Percentiles rank a stretch among this genome's conserved stretches.
Conservation (phyloP, 2,113 vertebrate species). For the Cnemophilus loriae region DNA sequence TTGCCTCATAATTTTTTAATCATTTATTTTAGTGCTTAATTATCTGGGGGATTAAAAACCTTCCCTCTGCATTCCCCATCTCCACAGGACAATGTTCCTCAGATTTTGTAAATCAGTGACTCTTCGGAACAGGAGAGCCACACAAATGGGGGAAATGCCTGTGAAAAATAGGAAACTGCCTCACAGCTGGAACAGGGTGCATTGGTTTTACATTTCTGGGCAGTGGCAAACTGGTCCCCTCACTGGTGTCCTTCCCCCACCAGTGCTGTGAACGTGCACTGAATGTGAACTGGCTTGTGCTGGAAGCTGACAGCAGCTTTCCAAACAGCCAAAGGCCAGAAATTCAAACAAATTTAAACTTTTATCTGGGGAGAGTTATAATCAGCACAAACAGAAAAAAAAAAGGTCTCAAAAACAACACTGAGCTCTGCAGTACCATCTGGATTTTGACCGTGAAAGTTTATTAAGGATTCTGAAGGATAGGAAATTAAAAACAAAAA, state of each 20-base stretch:
- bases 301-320: constrained; percentile 11
- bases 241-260: background rate
- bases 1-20: background rate
- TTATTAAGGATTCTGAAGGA: constrained; percentile 13
- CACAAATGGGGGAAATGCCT: too few species aligned
- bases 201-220: background rate
- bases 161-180: background rate
- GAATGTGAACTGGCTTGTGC: background rate
- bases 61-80: background rate
- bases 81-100: background rate
- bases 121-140: background rate
- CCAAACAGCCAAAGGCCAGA: constrained; percentile 57
- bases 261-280: background rate
- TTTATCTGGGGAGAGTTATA: constrained; percentile 17
- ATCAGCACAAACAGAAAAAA: background rate
- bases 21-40: constrained; percentile 55
- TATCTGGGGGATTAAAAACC: constrained; percentile 21
- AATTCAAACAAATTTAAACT: constrained; percentile 28
- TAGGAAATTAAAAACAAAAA: background rate
- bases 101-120: background rate
- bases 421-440: constrained; percentile 21
- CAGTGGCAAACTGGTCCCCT: background rate
- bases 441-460: constrained; percentile 26
- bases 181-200: background rate
- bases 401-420: background rate